phyloP scores from a whole-genome alignment of 2,113 vertebrate genomes.

The Sceloporus tristichus region DNA sequence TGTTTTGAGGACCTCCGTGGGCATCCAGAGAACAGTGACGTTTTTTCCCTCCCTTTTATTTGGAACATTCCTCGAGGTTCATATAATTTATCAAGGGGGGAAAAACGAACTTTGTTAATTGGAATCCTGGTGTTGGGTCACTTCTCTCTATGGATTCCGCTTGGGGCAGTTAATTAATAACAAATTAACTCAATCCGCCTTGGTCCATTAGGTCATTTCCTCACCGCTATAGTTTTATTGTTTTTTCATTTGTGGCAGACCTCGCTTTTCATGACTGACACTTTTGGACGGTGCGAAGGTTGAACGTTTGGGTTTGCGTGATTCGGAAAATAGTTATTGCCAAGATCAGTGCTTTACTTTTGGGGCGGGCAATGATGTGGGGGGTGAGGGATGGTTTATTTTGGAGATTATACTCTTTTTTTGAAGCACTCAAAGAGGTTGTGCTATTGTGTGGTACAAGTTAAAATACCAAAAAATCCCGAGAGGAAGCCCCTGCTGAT shows the following conservation, averaged over 20 bases:
- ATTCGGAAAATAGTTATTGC: background rate
- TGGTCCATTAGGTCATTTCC: conserved; percentile 70
- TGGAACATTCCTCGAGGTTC: conserved; percentile 35
- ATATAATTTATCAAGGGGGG: conserved; percentile 40
- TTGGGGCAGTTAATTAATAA: conserved; percentile 66
- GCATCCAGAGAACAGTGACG: conserved; percentile 46
- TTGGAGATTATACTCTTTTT: conserved; percentile 29
- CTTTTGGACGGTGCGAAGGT: conserved; percentile 30
- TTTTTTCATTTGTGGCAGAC: conserved; percentile 63
- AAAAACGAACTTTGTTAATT: conserved; percentile 50
- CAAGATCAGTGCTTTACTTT: background rate
- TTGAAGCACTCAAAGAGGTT: background rate
- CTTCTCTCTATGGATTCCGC: conserved; percentile 54
- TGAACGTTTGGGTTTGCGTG: conserved; percentile 40
- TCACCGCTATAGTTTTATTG: conserved; percentile 64
- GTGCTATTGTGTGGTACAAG: background rate
- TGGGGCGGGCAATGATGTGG: conserved; percentile 11
- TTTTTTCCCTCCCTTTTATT: conserved; percentile 47
- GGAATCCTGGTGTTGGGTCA: conserved; percentile 48
- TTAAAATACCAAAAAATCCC: background rate
- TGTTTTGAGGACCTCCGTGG: conserved; percentile 52
- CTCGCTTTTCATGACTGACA: conserved; percentile 62
- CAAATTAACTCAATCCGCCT: conserved; percentile 65
- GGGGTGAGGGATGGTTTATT: conserved; percentile 44
- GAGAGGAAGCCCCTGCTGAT: too few species aligned